phyloP scores from a whole-genome alignment of 1,140 invertebrate genomes.

The Zaprionus kolodkinae region DNA sequence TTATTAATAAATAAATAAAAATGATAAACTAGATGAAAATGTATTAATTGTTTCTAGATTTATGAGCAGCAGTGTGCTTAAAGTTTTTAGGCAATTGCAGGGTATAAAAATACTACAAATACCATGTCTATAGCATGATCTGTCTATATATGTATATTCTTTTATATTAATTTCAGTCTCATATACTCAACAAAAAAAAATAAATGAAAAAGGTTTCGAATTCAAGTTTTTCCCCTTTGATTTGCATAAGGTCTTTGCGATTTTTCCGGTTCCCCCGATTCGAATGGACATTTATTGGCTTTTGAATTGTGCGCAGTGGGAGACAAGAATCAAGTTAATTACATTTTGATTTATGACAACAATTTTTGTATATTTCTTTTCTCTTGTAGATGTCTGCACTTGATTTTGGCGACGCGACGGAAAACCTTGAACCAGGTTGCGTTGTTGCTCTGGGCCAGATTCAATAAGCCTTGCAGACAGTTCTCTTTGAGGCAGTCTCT shows the following conservation, averaged over 20 bases:
- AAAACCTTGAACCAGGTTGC: constrained; percentile 28
- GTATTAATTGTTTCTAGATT: no score
- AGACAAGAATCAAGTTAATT: constrained; percentile 41
- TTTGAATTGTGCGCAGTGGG: background rate
- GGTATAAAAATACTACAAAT: no score
- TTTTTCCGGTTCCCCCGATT: background rate
- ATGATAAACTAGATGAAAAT: no score
- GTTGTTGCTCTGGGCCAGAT: background rate
- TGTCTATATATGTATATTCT: no score
- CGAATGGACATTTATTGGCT: constrained; percentile 23
- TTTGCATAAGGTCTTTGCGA: background rate
- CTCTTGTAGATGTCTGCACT: constrained; percentile 13
- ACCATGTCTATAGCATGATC: no score
- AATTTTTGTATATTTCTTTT: constrained; percentile 6
- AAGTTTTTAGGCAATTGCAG: no score
- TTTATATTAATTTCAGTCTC: no score
- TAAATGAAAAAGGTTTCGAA: background rate
- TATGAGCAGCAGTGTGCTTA: no score
- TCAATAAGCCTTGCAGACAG: constrained; percentile 18
- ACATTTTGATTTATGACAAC: constrained; percentile 33
- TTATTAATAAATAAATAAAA: no score
- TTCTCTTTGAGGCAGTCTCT: constrained; percentile 4
- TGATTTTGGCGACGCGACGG: constrained; percentile 8
- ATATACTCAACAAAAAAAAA: no score
- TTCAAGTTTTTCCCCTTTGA: background rate